These are phyloP conservation scores for Epinephelus coioides DNA, from an alignment of 2,797 vertebrate genomes.

Conservation along the genomic window DNA sequence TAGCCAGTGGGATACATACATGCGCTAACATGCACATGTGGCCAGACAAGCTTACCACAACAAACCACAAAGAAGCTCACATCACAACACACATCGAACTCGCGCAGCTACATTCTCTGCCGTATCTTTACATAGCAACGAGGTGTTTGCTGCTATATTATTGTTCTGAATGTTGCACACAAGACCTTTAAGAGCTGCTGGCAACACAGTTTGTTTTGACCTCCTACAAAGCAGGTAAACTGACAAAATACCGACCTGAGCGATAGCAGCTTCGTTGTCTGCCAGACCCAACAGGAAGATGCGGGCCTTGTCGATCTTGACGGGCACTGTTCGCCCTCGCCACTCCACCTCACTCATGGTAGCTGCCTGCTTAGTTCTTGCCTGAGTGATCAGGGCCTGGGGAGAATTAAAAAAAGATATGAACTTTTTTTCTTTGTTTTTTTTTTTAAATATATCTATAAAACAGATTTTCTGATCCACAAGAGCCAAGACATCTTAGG, in stretches of 20 bases:
- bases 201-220: background rate
- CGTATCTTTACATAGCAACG: too few relatives aligned
- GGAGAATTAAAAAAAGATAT: background rate
- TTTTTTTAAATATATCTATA: too few relatives aligned
- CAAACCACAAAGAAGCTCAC: too few relatives aligned
- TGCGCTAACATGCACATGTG: too few relatives aligned
- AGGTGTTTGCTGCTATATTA: too few relatives aligned
- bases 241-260: slow-evolving; percentile 87
- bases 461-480: background rate
- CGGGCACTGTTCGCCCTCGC: slow-evolving; percentile 93
- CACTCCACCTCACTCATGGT: slow-evolving; percentile 99
- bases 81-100: too few relatives aligned
- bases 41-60: too few relatives aligned
- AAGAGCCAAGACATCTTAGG: background rate
- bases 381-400: slow-evolving; percentile 93
- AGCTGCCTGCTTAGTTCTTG: slow-evolving; percentile 96
- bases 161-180: too few relatives aligned
- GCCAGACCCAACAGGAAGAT: slow-evolving; percentile 95
- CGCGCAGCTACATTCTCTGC: too few relatives aligned
- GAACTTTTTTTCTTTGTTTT: background rate
- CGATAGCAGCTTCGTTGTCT: slow-evolving; percentile 95
- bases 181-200: too few relatives aligned
- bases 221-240: background rate
- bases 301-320: slow-evolving; percentile 97
- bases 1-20: too few relatives aligned